Base-by-base conservation (phyloP, 2,888 invertebrate genomes). In the Drosophila demipolita region DNA sequence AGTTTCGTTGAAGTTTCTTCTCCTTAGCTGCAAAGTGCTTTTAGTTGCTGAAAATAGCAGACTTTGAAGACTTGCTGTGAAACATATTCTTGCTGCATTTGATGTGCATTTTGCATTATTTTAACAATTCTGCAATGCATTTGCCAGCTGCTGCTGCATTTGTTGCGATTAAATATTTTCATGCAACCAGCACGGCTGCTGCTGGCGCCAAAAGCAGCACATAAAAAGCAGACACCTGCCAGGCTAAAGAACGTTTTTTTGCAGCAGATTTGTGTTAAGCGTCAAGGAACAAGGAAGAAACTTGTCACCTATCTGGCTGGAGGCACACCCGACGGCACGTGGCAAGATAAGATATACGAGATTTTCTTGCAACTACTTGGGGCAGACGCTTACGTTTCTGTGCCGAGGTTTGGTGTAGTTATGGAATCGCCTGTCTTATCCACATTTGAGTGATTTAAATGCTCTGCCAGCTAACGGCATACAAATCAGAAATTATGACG, bases 141-240 rank as follows among this genome's bases (percentile, higher is more conserved):
- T 35, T 33, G 9, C 33, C 63, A 17, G 12, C 26, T 29, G 45
- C 45, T 45, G 45, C 45, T 45, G 45, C 23, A 38, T 48, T 40
- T 29, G 57, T 35, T 54, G 40, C 32, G 20, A 26, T 54, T 52
- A 26, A 42, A 45, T 55, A 69, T 67, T 73, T 63, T 66, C 71
- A 67, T 73, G 72, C 68, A 68, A 57, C 29, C 26, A 26, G 26
- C 26, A 26, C 26, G 26, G 26, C 59, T 74, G 69, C 66, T 71
- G 63, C 45, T 77, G 63, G 45, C 59, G 50, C 63, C 66, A 66
- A 71, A 73, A 73, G 66, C 69, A 53, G 55, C 64, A 38, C 66
- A 65, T 67, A 75, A 70, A 78, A 70, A 69, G 53, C 67, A 87
- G 75, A 81, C 87, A 87, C 87, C 82, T 87, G 87, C 68, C 82